These are phyloP conservation scores for Psettodes erumei DNA, from an alignment of 2,113 vertebrate species.

Conservation along the genomic window DNA sequence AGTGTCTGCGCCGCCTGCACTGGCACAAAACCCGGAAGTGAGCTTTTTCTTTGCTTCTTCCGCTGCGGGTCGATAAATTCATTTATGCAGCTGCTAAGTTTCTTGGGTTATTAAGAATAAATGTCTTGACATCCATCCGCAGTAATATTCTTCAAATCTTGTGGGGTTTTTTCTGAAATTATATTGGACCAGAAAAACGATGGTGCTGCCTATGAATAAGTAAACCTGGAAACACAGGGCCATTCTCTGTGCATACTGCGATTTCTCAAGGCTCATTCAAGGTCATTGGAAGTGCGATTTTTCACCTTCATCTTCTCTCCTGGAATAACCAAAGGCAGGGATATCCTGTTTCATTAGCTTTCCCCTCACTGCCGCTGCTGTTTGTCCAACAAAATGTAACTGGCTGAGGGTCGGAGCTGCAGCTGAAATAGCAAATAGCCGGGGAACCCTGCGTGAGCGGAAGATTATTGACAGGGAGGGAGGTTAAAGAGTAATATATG, in stretches of 20 bases:
- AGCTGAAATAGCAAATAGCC: constrained; percentile 68
- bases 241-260: constrained; percentile 2
- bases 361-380: constrained; percentile 54
- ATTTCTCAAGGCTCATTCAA: constrained; percentile 55
- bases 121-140: too few species aligned
- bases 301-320: constrained; percentile 44
- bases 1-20: too few species aligned
- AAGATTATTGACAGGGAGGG: constrained; percentile 53
- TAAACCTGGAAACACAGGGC: constrained; percentile 24
- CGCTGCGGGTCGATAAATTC: not conserved
- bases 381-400: constrained; percentile 57
- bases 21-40: too few species aligned
- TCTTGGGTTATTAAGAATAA: too few species aligned
- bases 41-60: not conserved
- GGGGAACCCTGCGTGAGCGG: constrained; percentile 25
- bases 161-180: not conserved
- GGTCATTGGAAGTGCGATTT: constrained; percentile 51
- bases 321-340: constrained; percentile 53
- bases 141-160: constrained; percentile 5
- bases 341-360: constrained; percentile 73
- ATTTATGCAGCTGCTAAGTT: not conserved
- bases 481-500: constrained; percentile 49
- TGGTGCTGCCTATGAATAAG: constrained; percentile 10
- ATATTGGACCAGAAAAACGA: constrained; percentile 35
- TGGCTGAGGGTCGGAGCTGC: constrained; percentile 52